Percentiles rank a stretch among this genome's conserved stretches.
Conservation (phyloP, 2,888 invertebrate genomes). For the Leptopilina syphax region DNA sequence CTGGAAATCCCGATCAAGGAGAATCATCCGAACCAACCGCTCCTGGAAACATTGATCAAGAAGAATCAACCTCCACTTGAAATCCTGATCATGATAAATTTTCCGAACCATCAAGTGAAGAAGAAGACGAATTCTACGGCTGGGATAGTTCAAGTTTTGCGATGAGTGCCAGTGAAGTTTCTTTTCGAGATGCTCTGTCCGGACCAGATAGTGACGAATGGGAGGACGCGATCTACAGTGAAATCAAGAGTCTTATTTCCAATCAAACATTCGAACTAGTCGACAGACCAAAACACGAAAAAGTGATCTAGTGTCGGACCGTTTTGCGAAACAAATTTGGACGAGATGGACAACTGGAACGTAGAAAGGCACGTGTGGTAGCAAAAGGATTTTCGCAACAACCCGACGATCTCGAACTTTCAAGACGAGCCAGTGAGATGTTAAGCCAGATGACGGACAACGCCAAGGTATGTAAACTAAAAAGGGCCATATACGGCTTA, state of each 20-base stretch:
- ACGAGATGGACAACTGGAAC: slow-evolving; percentile 44
- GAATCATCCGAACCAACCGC: background rate
- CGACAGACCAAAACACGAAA: slow-evolving; percentile 46
- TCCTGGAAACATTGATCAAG: no score
- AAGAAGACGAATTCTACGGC: slow-evolving; percentile 5
- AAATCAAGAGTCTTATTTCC: slow-evolving; percentile 47
- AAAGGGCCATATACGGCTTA: slow-evolving; percentile 55
- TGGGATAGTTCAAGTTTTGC: slow-evolving; percentile 26
- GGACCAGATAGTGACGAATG: slow-evolving; percentile 48
- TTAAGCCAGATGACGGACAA: slow-evolving; percentile 3
- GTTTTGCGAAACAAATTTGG: slow-evolving; percentile 49
- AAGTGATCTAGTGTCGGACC: slow-evolving; percentile 35
- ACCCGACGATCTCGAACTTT: slow-evolving; percentile 22
- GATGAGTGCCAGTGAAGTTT: slow-evolving; percentile 40
- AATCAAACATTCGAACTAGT: slow-evolving; percentile 51
- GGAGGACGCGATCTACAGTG: slow-evolving; percentile 47
- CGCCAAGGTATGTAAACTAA: slow-evolving; percentile 51
- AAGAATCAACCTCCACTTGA: no score
- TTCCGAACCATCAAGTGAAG: background rate
- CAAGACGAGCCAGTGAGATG: background rate
- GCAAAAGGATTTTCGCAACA: slow-evolving; percentile 53
- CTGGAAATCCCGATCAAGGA: background rate
- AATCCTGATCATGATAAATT: background rate
- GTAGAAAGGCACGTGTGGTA: slow-evolving; percentile 53
- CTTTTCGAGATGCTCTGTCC: slow-evolving; percentile 41